A percentile compares a stretch with the other conserved stretches of the same genome.
phyloP scores from a whole-genome alignment of 2,888 invertebrate species.

The Hydrotaea diabolus region DNA sequence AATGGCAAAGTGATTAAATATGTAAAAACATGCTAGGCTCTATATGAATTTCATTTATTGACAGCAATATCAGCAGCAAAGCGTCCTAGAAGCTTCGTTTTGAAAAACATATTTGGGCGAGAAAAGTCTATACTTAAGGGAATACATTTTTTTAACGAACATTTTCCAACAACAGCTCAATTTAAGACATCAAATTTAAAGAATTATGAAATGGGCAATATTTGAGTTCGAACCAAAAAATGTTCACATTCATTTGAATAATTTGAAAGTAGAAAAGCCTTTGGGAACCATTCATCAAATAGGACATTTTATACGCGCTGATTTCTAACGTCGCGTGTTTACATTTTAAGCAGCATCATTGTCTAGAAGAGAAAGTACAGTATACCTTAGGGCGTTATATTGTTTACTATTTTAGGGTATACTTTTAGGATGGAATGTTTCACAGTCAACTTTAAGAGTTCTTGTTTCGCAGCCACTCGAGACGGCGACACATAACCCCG shows the following conservation, averaged over 20 bases:
- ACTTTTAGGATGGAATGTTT: neutral
- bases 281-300: neutral
- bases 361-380: neutral
- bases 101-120: neutral
- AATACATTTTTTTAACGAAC: neutral
- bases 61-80: constrained; percentile 59
- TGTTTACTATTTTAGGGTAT: neutral
- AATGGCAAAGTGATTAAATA: constrained; percentile 66
- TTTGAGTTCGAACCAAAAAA: neutral
- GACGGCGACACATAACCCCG: too few species aligned
- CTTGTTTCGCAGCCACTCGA: too few species aligned
- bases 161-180: neutral
- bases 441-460: too few species aligned
- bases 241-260: too few species aligned
- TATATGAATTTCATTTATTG: constrained; percentile 54
- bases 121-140: neutral
- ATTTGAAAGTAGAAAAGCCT: neutral
- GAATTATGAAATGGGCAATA: neutral
- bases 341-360: too few species aligned
- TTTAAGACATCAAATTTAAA: neutral
- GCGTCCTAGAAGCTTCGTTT: neutral
- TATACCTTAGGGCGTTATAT: neutral
- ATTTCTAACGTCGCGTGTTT: neutral
- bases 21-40: constrained; percentile 54
- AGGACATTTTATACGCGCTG: neutral